phyloP scores from a whole-genome alignment of 2,888 invertebrate genomes.

The Melolontha melolontha region DNA sequence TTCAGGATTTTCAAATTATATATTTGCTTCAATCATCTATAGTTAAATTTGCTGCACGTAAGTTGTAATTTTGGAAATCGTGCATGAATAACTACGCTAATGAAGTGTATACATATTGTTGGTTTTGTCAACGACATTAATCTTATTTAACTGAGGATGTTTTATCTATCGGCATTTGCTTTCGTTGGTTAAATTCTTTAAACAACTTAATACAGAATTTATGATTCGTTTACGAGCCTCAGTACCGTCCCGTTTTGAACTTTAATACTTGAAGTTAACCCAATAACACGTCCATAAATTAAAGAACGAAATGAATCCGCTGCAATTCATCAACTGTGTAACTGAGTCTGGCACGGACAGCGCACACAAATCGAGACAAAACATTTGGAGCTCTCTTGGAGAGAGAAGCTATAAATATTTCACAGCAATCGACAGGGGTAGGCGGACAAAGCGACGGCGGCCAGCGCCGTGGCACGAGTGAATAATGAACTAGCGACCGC shows the following conservation, averaged over 20 bases:
- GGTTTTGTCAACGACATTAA: too few species aligned
- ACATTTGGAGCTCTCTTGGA: constrained; percentile 51
- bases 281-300: constrained; percentile 51
- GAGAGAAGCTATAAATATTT: constrained; percentile 60
- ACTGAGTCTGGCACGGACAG: constrained; percentile 49
- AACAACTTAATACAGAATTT: constrained; percentile 6
- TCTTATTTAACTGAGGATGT: too few species aligned
- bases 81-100: too few species aligned
- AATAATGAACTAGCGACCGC: constrained; percentile 65
- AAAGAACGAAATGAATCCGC: constrained; percentile 52
- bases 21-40: too few species aligned
- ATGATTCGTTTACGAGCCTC: constrained; percentile 3
- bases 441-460: constrained; percentile 61
- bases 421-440: constrained; percentile 61
- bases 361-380: constrained; percentile 56
- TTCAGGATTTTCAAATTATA: too few species aligned
- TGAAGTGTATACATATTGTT: too few species aligned
- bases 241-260: constrained; percentile 21
- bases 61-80: too few species aligned
- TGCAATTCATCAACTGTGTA: constrained; percentile 56
- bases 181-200: too few species aligned
- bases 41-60: too few species aligned
- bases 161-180: too few species aligned
- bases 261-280: constrained; percentile 40
- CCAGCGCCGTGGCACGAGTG: constrained; percentile 59